These are phyloP conservation scores for Forbesichthys agassizii DNA, from an alignment of 2,113 vertebrate genomes.

Conservation along the genomic window DNA sequence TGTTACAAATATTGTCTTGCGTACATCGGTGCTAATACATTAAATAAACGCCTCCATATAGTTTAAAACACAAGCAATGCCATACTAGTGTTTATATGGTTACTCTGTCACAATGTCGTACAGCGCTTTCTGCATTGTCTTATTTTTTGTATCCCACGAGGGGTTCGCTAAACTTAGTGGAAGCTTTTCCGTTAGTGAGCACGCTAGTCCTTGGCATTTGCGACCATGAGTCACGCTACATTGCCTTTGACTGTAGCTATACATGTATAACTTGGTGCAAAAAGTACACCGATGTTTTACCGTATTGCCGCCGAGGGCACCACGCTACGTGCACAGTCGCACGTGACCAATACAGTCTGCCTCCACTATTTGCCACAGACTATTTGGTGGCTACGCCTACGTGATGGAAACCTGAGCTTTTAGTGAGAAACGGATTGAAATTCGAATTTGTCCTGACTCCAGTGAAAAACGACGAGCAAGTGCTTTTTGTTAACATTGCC, in stretches of 20 bases:
- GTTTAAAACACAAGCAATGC: not conserved
- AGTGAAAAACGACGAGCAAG: no score
- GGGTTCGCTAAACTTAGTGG: not conserved
- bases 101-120: constrained; percentile 12
- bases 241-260: not conserved
- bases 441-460: no score
- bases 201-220: no score
- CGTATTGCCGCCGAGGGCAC: not conserved
- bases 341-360: no score
- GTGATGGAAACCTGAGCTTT: no score
- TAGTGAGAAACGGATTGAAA: no score
- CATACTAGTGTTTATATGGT: constrained; percentile 8
- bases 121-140: constrained; percentile 41
- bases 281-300: constrained; percentile 27
- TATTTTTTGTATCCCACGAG: not conserved
- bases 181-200: not conserved
- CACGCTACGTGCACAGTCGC: not conserved
- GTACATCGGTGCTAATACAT: not conserved
- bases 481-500: no score
- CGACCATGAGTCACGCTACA: no score
- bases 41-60: not conserved
- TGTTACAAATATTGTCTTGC: not conserved
- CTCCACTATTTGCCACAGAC: no score
- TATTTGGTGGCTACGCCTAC: no score
- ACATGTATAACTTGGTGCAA: constrained; percentile 25